phyloP scores from a whole-genome alignment of 2,113 vertebrate genomes.

The human (Homo sapiens) region DNA sequence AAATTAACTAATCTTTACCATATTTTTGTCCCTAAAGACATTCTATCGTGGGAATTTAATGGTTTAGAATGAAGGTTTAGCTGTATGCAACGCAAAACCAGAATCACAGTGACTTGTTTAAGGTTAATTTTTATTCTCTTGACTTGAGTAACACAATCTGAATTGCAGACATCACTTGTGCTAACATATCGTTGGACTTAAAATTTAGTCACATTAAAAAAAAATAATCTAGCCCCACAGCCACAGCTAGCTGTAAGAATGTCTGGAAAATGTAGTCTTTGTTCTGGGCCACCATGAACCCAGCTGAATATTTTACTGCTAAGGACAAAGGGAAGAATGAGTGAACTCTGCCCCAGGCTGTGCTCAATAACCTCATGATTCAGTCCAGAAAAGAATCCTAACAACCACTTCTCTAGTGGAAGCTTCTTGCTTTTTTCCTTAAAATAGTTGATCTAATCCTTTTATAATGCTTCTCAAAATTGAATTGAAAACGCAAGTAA shows the following conservation, averaged over 20 bases:
- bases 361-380: not conserved
- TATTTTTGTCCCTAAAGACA: slow-evolving; percentile 7
- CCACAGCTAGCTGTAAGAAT: not conserved
- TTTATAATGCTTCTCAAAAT: not conserved
- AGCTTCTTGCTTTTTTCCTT: not conserved
- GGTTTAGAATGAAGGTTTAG: not conserved
- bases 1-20: not conserved
- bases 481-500: not conserved
- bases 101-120: not conserved
- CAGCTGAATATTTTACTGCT: not conserved
- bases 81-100: not conserved
- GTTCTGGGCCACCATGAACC: not conserved
- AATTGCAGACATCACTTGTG: not conserved
- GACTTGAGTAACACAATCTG: not conserved
- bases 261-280: not conserved
- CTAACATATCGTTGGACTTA: not conserved
- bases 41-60: not conserved
- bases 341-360: too few species aligned
- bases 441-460: not conserved
- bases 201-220: not conserved
- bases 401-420: not conserved
- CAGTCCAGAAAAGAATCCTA: not conserved
- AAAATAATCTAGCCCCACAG: not conserved
- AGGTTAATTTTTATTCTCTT: not conserved
- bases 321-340: not conserved